Base-by-base conservation (phyloP, 1,140 invertebrate genomes). In the Zaprionus taronus region DNA sequence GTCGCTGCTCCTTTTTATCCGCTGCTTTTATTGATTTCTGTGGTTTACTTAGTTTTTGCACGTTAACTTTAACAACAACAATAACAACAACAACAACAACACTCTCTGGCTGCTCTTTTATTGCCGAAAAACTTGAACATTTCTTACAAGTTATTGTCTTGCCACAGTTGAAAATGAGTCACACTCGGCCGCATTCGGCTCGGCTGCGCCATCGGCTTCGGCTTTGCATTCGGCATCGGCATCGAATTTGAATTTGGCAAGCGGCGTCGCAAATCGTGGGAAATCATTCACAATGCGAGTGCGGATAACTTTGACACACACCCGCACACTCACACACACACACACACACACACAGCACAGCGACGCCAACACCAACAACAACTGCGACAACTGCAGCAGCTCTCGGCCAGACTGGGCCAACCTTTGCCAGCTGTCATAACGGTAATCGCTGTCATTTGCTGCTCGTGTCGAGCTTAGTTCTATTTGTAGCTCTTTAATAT, bases 1-100 rank as follows among this genome's bases (percentile, higher is more conserved):
- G 83, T 57, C 80, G 80, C 77, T 75, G 60, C 60, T 76, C 67
- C 79, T 86, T 64, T 80, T 80, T 72, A 79, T 76, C 47, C 80
- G 74, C 80, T 78, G 80, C 75, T 89, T 73, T 90, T 90, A 90
- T 89, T 89, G 85, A 89, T 85, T 90, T 89, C 85, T 89, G 85
- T 85, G 85, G 85, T 85, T 89, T 90, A 87, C 58, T 80, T 51
- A 51, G 20, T 51, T 51, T 51, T 71, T 80, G 47, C 24, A 38
- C n/a, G 44, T 67, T 74, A 63, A 47, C 63, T 57, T 77, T 65
- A 70, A 65, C 68, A 38, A 60, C 65, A 75, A 60, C 71, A 56
- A n/a, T n/a, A n/a, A 22, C 22, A 34, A 38, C 38, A 36, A 57
- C 49, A 55, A 68, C 2, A 68, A 67, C 56, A 61, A 85, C 70